Conservation (phyloP, 2,888 invertebrate genomes). For the Ophion slaviceki region DNA sequence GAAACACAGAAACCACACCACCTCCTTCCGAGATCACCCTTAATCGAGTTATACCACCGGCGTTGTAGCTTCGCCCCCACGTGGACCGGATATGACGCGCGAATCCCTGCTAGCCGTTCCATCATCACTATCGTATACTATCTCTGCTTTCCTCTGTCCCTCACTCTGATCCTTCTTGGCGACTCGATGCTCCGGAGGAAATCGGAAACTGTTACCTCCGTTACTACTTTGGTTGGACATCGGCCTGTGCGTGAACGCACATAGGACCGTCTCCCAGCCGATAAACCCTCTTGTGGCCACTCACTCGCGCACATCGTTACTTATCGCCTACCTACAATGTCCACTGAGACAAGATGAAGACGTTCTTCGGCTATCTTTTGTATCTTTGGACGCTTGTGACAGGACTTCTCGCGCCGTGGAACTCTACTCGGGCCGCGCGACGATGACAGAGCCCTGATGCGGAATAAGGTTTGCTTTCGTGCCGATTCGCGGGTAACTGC, state of each 20-base stretch:
- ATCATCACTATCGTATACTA: no score
- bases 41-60: constrained; percentile 76
- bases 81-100: constrained; percentile 69
- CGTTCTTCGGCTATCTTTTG: constrained; percentile 33
- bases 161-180: not conserved
- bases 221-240: constrained; percentile 1
- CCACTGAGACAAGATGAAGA: constrained; percentile 47
- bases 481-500: not conserved
- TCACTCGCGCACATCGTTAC: constrained; percentile 10
- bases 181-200: no score
- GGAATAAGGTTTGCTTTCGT: not conserved
- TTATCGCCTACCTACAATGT: constrained; percentile 34
- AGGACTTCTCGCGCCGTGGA: not conserved
- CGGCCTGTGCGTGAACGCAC: constrained; percentile 1
- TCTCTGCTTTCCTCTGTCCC: constrained; percentile 1
- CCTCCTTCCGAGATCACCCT: constrained; percentile 52
- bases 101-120: not conserved
- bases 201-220: no score
- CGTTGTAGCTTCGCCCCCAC: constrained; percentile 66
- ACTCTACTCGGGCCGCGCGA: not conserved
- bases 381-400: constrained; percentile 37
- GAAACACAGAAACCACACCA: constrained; percentile 39
- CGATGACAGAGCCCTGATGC: not conserved
- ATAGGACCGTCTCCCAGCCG: constrained; percentile 6
- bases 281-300: constrained; percentile 10